These are phyloP conservation scores for Cherax quadricarinatus DNA, from an alignment of 1,140 invertebrate species.

Conservation along the genomic window DNA sequence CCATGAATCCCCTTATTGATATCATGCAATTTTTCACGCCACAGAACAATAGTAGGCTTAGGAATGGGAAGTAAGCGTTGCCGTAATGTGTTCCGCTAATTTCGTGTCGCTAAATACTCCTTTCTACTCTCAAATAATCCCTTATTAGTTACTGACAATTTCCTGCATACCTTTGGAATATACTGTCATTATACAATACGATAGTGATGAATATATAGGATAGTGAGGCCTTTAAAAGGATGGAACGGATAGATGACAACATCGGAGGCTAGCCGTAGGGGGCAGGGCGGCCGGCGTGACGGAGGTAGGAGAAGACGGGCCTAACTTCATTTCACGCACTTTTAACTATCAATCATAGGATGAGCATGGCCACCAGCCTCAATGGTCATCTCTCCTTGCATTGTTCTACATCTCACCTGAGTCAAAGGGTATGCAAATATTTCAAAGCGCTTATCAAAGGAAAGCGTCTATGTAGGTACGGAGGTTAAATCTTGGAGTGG, in stretches of 20 bases:
- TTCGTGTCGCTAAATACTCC: background rate
- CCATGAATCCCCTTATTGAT: constrained; percentile 65
- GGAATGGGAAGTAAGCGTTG: background rate
- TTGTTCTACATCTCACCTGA: constrained; percentile 39
- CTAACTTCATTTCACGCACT: constrained; percentile 64
- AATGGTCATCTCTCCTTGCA: constrained; percentile 43
- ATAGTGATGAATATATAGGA: no score
- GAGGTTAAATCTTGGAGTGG: no score
- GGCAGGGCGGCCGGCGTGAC: constrained; percentile 42
- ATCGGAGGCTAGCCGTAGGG: background rate
- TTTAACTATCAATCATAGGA: constrained; percentile 65
- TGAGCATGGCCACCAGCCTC: constrained; percentile 18
- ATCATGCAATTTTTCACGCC: constrained; percentile 69
- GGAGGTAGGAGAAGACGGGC: constrained; percentile 18
- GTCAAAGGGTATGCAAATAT: constrained; percentile 14
- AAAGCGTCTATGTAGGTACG: no score
- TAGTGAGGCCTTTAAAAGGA: no score
- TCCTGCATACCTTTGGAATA: no score
- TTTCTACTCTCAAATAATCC: no score
- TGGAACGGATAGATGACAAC: background rate
- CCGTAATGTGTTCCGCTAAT: background rate
- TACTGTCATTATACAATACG: no score
- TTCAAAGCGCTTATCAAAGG: background rate
- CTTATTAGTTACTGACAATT: no score
- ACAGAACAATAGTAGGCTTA: constrained; percentile 62